These are phyloP conservation scores for Peromyscus californicus DNA, from an alignment of 2,113 vertebrate genomes.

Conservation along the genomic window DNA sequence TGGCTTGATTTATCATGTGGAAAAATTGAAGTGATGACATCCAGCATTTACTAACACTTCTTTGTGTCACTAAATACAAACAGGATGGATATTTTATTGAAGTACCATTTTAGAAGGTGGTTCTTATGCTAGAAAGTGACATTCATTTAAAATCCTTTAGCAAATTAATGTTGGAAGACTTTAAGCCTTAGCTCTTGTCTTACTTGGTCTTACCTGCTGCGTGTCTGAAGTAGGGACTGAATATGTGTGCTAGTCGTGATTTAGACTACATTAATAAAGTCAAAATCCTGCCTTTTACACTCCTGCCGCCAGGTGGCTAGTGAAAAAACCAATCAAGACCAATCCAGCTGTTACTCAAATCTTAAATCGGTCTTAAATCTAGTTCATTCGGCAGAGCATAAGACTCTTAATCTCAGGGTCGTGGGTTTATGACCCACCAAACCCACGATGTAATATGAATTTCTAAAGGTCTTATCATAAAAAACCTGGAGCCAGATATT, in stretches of 20 bases:
- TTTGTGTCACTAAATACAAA: slow-evolving; percentile 56
- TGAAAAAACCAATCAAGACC: slow-evolving; percentile 26
- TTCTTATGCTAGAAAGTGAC: slow-evolving; percentile 69
- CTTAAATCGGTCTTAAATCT: no score
- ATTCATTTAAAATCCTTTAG: slow-evolving; percentile 60
- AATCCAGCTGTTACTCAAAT: background rate
- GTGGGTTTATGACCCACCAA: no score
- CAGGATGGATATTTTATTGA: slow-evolving; percentile 77
- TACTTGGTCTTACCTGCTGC: background rate
- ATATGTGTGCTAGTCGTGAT: background rate
- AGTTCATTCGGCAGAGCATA: no score
- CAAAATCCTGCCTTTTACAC: slow-evolving; percentile 80
- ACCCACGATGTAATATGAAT: no score
- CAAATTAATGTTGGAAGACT: slow-evolving; percentile 26
- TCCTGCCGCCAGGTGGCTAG: slow-evolving; percentile 86
- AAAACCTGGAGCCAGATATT: no score
- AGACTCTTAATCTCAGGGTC: no score
- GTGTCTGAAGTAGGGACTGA: fast-evolving
- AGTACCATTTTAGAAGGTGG: slow-evolving; percentile 73
- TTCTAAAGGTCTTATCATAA: no score
- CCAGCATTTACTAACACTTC: slow-evolving; percentile 53
- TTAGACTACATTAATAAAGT: slow-evolving; percentile 28
- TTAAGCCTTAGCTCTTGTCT: background rate
- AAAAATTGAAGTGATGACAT: slow-evolving; percentile 53
- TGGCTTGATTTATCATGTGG: fast-evolving